A percentile compares a stretch with the other conserved stretches of the same genome.
Conservation (phyloP, 2,888 invertebrate genomes). For the Dysmachus trigonus region DNA sequence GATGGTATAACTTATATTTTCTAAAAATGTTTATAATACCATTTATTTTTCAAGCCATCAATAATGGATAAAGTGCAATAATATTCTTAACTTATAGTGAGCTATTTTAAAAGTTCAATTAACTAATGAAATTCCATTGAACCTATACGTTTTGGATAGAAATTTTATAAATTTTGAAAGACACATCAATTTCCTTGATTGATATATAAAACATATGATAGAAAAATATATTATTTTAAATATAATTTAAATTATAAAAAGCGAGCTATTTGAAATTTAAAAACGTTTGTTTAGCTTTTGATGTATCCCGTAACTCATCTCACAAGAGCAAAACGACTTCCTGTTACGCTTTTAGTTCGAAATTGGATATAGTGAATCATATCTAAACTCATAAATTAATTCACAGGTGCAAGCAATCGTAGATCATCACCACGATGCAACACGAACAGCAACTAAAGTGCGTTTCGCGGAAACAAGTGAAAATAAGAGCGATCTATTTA, state of each 20-base stretch:
- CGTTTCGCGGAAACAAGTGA: conserved; percentile 79
- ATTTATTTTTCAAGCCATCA: too few species aligned
- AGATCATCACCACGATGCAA: conserved; percentile 86
- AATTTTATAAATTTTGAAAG: too few species aligned
- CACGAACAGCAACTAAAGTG: conserved; percentile 83
- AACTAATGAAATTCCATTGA: not conserved
- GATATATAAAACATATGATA: not conserved
- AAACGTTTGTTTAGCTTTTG: conserved; percentile 41
- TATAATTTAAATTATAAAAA: not conserved
- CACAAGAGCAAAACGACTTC: conserved; percentile 13
- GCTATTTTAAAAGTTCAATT: too few species aligned
- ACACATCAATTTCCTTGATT: not conserved
- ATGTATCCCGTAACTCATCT: conserved; percentile 39
- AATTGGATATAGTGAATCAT: not conserved
- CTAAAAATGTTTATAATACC: too few species aligned
- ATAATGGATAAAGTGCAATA: too few species aligned
- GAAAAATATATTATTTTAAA: not conserved
- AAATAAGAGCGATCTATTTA: conserved; percentile 32
- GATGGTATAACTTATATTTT: too few species aligned
- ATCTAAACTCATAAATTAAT: not conserved
- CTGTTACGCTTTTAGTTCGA: conserved; percentile 31
- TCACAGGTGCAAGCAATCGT: conserved; percentile 90
- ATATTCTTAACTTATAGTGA: too few species aligned
- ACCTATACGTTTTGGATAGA: not conserved
- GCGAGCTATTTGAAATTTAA: not conserved